Evolutionary conservation across 2,797 vertebrate genomes (phyloP).

Genomic region (Hyperoplus immaculatus): DNA sequence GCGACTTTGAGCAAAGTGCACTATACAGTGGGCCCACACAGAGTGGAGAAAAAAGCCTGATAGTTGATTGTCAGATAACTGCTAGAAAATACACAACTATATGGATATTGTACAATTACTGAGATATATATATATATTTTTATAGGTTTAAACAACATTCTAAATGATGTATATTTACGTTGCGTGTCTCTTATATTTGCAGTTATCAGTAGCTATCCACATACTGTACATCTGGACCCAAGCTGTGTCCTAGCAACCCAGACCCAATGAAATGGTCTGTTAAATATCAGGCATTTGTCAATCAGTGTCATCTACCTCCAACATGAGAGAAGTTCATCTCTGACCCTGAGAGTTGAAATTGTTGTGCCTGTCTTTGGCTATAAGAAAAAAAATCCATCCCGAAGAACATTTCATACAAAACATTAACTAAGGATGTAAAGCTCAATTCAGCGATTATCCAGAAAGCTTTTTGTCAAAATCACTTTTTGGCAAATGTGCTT

Average conservation of each 20-base stretch:
- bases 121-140: background rate
- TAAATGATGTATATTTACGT: background rate
- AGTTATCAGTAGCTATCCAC: background rate
- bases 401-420: background rate
- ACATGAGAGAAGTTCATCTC: background rate
- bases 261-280: constrained; percentile 5
- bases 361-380: background rate
- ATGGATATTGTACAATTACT: background rate
- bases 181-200: background rate
- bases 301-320: background rate
- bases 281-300: constrained; percentile 6
- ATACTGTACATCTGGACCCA: background rate
- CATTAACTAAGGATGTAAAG: background rate
- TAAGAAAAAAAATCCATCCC: background rate
- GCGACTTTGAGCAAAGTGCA: constrained; percentile 60
- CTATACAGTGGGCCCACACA: background rate
- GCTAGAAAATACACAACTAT: background rate
- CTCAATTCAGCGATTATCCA: no score
- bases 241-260: constrained; percentile 30
- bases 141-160: background rate
- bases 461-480: no score
- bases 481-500: no score
- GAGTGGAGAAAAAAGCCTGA: background rate
- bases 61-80: constrained; percentile 18
- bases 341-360: constrained; percentile 1